Evolutionary conservation across 2,113 vertebrate genomes (phyloP).

Genomic region (Prolemur simus): DNA sequence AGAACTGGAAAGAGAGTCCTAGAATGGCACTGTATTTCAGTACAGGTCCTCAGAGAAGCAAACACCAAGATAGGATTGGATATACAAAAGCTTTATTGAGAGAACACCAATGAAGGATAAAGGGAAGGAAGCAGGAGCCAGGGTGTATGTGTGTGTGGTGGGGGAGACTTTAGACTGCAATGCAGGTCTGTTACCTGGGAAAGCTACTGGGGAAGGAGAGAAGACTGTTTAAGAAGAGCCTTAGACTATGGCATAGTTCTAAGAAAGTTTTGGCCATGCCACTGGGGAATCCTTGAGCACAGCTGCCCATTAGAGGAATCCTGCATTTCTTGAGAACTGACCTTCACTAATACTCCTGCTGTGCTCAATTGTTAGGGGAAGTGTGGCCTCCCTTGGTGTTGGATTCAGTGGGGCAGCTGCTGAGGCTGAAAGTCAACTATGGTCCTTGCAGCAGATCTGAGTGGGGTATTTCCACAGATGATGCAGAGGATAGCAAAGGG

Average conservation of each 20-base stretch:
- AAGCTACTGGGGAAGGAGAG: not conserved
- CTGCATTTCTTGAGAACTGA: not conserved
- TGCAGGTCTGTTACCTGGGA: not conserved
- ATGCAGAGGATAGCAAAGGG: not conserved
- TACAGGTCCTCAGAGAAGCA: not conserved
- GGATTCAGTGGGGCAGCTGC: not conserved
- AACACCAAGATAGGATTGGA: not conserved
- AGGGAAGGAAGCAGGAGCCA: not conserved
- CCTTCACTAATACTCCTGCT: not conserved
- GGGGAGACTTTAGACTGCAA: not conserved
- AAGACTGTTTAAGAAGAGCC: not conserved
- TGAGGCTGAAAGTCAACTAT: not conserved
- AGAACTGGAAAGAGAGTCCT: not conserved
- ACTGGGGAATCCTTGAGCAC: not conserved
- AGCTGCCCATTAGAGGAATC: not conserved
- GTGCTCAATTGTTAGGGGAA: not conserved
- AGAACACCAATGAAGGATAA: not conserved
- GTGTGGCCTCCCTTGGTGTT: not conserved
- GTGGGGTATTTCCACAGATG: not conserved
- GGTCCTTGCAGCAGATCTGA: not conserved
- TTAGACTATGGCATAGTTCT: not conserved
- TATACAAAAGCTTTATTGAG: not conserved
- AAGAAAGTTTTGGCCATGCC: not conserved
- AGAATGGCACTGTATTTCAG: not conserved
- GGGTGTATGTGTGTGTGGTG: not conserved